Conservation (phyloP, 1,140 invertebrate species). For the Monomorium pharaonis region DNA sequence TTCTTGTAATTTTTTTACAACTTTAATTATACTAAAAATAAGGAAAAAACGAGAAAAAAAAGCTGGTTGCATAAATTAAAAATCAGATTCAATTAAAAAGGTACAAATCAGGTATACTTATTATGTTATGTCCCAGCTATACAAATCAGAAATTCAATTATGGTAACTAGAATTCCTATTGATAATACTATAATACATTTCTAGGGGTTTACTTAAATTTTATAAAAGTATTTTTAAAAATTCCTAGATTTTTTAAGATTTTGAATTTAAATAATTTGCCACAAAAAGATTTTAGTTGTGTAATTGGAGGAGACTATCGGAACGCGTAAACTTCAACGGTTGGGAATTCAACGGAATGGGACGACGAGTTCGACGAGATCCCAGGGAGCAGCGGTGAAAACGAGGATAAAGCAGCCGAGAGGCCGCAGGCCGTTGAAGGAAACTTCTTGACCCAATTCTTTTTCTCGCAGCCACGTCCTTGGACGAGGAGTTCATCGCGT, state of each 20-base stretch:
- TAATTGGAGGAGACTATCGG: background rate
- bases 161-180: no score
- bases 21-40: background rate
- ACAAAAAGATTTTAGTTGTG: background rate
- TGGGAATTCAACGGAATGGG: constrained; percentile 1
- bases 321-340: no score
- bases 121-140: no score
- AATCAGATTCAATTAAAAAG: no score
- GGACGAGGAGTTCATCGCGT: constrained; percentile 1
- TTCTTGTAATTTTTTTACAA: background rate
- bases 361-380: background rate
- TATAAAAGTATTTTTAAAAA: no score
- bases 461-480: constrained; percentile 28
- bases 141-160: no score
- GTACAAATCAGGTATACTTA: no score
- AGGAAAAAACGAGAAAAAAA: background rate
- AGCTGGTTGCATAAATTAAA: no score
- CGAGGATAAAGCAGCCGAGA: background rate
- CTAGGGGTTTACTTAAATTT: no score
- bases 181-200: no score
- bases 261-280: no score
- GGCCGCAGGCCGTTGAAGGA: constrained; percentile 2
- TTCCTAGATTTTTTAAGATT: no score
- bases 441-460: constrained; percentile 63
- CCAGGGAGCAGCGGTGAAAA: background rate